These are phyloP conservation scores for Drosophila biarmipes DNA, from an alignment of 1,140 invertebrate species.

Conservation along the genomic window DNA sequence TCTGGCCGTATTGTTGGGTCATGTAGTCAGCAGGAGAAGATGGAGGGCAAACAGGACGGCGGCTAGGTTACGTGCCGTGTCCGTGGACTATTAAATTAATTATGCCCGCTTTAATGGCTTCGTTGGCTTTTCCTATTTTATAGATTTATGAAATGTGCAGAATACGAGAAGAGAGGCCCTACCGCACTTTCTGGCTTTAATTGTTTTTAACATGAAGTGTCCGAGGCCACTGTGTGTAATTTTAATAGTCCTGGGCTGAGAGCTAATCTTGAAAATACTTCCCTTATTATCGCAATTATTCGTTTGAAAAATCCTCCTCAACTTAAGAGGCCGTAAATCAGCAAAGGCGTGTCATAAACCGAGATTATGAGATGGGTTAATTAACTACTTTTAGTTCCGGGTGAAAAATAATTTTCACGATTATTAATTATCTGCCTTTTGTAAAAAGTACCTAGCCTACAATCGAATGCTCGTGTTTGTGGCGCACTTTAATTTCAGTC, in stretches of 20 bases:
- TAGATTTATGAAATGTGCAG: conserved; percentile 57
- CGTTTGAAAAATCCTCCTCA: not conserved
- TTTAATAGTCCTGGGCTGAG: conserved; percentile 13
- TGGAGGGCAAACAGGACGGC: conserved; percentile 7
- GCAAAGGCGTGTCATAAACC: conserved; percentile 6
- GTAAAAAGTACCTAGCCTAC: conserved; percentile 4
- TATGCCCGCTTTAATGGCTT: conserved; percentile 58
- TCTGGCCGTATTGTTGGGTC: conserved; percentile 14
- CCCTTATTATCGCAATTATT: conserved; percentile 26
- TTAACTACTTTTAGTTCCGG: not conserved
- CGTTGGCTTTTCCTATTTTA: conserved; percentile 40
- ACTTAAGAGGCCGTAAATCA: conserved; percentile 7
- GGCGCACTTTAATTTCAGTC: conserved; percentile 22
- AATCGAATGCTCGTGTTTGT: conserved; percentile 20
- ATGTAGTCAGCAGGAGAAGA: not conserved
- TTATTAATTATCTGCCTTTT: conserved; percentile 4
- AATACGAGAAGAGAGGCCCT: conserved; percentile 1
- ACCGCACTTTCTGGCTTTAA: conserved; percentile 24
- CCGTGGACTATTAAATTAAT: conserved; percentile 68
- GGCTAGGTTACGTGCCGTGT: conserved; percentile 58
- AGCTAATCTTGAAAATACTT: conserved; percentile 31
- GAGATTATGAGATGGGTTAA: not conserved
- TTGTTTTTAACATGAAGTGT: conserved; percentile 44
- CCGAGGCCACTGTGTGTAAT: conserved; percentile 16
- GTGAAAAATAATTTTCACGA: conserved; percentile 15